Evolutionary conservation across 2,113 vertebrate genomes (phyloP).

Genomic region (Macquaria australasica): DNA sequence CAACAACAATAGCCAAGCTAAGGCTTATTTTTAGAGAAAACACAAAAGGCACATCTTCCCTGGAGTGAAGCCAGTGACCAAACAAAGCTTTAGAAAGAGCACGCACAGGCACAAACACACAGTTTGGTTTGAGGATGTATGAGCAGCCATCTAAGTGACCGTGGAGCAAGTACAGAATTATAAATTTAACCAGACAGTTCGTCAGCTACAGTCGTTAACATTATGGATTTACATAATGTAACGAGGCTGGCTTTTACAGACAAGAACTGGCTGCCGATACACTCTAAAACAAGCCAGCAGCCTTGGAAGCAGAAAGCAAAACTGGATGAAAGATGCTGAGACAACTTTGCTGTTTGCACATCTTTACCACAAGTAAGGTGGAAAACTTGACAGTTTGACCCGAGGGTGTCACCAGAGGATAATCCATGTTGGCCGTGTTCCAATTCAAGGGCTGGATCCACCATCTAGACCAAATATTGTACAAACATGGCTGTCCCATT

Average conservation of each 20-base stretch:
- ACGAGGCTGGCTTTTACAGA: background rate
- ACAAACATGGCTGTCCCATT: background rate
- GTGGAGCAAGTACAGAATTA: background rate
- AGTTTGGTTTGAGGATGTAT: background rate
- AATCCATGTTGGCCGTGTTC: background rate
- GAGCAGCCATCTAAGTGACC: background rate
- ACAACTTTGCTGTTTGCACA: slow-evolving; percentile 1
- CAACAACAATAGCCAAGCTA: slow-evolving; percentile 30
- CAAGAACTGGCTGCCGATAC: background rate
- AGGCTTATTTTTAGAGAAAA: slow-evolving; percentile 75
- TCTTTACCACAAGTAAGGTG: background rate
- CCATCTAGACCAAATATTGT: background rate
- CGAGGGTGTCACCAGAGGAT: background rate
- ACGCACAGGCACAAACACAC: slow-evolving; percentile 4
- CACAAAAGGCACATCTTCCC: slow-evolving; percentile 71
- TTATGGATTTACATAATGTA: background rate
- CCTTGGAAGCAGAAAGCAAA: background rate
- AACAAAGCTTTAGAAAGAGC: slow-evolving; percentile 53
- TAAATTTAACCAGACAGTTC: background rate
- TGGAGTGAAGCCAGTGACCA: slow-evolving; percentile 42
- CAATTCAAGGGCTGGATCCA: background rate
- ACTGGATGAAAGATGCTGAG: background rate
- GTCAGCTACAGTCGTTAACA: background rate
- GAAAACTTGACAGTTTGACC: slow-evolving; percentile 15
- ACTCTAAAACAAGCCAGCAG: background rate